Percentiles rank a stretch among this genome's conserved stretches.
Conservation (phyloP, 2,113 vertebrate species). For the Aegotheles bennettii region DNA sequence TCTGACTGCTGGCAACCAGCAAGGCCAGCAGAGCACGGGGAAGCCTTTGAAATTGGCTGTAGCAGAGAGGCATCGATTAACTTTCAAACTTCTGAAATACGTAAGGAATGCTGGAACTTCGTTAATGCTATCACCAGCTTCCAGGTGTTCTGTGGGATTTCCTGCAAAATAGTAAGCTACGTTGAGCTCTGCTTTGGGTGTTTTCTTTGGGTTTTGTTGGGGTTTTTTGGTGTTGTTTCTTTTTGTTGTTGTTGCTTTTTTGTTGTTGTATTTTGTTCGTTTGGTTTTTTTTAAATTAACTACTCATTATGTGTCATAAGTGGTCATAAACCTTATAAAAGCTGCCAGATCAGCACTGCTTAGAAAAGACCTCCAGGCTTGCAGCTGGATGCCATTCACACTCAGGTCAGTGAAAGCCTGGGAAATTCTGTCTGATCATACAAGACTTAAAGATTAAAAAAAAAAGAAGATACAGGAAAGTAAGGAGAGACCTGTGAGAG, state of each 20-base stretch:
- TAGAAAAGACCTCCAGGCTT: background rate
- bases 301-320: background rate
- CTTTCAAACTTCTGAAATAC: background rate
- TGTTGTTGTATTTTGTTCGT: too few species aligned
- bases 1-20: background rate
- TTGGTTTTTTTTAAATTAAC: background rate
- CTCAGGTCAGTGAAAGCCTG: background rate
- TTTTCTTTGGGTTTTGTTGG: background rate
- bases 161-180: background rate
- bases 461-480: background rate
- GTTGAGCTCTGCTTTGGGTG: background rate
- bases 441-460: background rate
- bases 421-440: background rate
- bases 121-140: background rate
- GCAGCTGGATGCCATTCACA: background rate
- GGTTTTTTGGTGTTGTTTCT: background rate
- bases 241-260: background rate
- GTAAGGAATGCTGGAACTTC: background rate
- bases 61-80: background rate
- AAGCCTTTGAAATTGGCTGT: rapidly evolving
- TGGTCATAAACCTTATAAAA: background rate
- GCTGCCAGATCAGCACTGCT: background rate
- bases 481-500: background rate
- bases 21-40: background rate
- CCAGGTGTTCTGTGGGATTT: background rate